A percentile compares a stretch with the other conserved stretches of the same genome.
Conservation (phyloP, 2,797 vertebrate species). For the Takifugu rubripes region DNA sequence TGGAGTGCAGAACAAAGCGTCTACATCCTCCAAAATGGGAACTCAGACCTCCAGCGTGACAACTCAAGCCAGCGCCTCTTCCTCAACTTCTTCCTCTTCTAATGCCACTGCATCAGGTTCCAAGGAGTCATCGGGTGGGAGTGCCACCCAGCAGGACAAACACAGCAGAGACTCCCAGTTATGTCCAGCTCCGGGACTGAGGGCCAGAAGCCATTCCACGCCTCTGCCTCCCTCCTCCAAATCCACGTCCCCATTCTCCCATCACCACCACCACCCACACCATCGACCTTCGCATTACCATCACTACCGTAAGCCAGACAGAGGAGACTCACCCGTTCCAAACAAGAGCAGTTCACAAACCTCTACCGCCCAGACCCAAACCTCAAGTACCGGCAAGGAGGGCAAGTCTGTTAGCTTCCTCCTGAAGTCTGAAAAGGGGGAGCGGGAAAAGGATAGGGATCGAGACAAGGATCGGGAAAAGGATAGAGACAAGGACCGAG, state of each 20-base stretch:
- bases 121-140: constrained; percentile 68
- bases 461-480: constrained; percentile 59
- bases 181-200: constrained; percentile 75
- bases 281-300: constrained; percentile 86
- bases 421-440: constrained; percentile 76
- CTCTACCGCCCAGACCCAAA: constrained; percentile 73
- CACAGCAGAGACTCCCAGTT: constrained; percentile 75
- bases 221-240: constrained; percentile 86
- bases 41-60: constrained; percentile 63
- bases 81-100: constrained; percentile 70
- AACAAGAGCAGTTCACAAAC: constrained; percentile 62
- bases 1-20: constrained; percentile 75
- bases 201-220: constrained; percentile 90
- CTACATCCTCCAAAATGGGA: constrained; percentile 61
- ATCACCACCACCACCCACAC: constrained; percentile 83
- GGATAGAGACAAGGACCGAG: constrained; percentile 46
- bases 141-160: constrained; percentile 69
- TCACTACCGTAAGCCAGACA: constrained; percentile 83
- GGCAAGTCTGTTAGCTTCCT: constrained; percentile 79
- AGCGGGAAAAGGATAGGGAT: constrained; percentile 77
- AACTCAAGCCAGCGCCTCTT: constrained; percentile 62
- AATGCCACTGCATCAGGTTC: constrained; percentile 64
- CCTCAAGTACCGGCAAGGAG: constrained; percentile 75
- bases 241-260: constrained; percentile 80
- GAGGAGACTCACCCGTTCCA: constrained; percentile 77